Base-by-base conservation (phyloP, 1,140 invertebrate species). In the Musca vetustissima region DNA sequence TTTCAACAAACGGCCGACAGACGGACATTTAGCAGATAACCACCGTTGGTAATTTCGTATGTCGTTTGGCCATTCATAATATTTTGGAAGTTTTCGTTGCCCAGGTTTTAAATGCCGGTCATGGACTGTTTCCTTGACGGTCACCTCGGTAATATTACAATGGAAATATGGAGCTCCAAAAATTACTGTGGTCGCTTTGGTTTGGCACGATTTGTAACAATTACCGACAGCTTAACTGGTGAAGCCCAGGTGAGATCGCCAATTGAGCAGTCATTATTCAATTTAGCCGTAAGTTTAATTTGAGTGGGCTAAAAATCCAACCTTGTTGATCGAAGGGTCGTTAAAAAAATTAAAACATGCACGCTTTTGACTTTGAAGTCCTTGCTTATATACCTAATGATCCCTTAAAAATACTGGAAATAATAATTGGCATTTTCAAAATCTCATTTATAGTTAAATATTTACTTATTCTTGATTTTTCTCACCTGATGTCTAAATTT, bases 401-500 rank as follows among this genome's bases (percentile, higher is more conserved):
- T n/a, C n/a, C n/a, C n/a, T n/a, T n/a, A n/a, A n/a, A n/a, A n/a
- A n/a, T n/a, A n/a, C n/a, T n/a, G n/a, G n/a, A n/a, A n/a, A n/a
- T n/a, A n/a, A n/a, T n/a, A n/a, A n/a, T n/a, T n/a, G n/a, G n/a
- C n/a, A n/a, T n/a, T n/a, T n/a, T n/a, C n/a, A n/a, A n/a, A n/a
- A n/a, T n/a, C n/a, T n/a, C n/a, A n/a, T n/a, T n/a, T n/a, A n/a
- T n/a, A n/a, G n/a, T n/a, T n/a, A n/a, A n/a, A 28, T 28, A 28
- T 28, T 3, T 28, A 14, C n/a, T n/a, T 49, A 49, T 49, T 6
- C n/a, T 49, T 49, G 4, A n/a, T 59, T 65, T 43, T 11, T 74
- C 75, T 81, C 83, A 94, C 92, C 87, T 93, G 89, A 75, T 93
- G 89, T 70, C 89, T 86, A 80, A 93, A 95, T 53, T 92, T 85